phyloP scores from a whole-genome alignment of 2,113 vertebrate species.

The Apodemus sylvaticus region DNA sequence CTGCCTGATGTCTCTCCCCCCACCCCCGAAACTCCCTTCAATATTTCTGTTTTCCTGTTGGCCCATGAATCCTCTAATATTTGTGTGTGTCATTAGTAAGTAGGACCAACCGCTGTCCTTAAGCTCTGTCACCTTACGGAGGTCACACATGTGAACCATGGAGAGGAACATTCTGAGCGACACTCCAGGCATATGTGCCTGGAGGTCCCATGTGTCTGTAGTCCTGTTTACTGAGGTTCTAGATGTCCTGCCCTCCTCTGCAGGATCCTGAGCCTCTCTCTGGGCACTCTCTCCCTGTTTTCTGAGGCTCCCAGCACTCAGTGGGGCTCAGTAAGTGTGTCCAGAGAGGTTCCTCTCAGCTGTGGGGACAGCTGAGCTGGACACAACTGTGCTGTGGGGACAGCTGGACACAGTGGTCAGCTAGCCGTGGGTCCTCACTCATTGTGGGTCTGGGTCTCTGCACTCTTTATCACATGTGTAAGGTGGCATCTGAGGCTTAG shows the following conservation, averaged over 20 bases:
- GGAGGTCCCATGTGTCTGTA: accelerated
- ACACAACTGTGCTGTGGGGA: neutral
- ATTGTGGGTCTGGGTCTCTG: neutral
- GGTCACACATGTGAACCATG: accelerated
- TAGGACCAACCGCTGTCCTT: neutral
- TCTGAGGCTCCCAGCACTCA: accelerated
- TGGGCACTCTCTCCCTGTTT: too few species aligned
- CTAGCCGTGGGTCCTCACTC: neutral
- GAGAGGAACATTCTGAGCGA: accelerated
- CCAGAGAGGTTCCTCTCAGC: neutral
- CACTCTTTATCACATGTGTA: neutral
- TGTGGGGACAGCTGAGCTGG: neutral
- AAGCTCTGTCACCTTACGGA: neutral
- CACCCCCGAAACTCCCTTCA: neutral
- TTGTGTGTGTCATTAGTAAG: accelerated
- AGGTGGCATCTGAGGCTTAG: neutral
- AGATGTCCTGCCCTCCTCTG: neutral
- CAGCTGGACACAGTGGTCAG: neutral
- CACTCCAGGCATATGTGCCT: too few species aligned
- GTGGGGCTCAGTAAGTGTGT: neutral
- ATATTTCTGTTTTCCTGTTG: neutral
- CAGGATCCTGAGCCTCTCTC: neutral
- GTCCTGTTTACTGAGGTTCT: neutral
- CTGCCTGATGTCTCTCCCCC: neutral
- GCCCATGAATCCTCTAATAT: neutral